Base-by-base conservation (phyloP, 2,888 invertebrate species). In the Drosophila neonasuta region DNA sequence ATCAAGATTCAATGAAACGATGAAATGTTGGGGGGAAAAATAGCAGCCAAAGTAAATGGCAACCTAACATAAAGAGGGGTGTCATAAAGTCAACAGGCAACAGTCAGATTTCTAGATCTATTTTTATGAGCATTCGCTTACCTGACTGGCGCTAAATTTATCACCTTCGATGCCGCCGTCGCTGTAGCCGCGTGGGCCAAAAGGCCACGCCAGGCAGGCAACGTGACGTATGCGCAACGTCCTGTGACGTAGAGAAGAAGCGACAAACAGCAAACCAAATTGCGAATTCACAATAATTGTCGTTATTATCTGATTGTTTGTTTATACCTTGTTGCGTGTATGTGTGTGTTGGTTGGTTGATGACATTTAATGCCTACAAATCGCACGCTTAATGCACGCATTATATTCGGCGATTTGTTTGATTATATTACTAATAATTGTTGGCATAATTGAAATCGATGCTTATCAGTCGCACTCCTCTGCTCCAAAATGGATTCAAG, bases 221-320 rank as follows among this genome's bases (percentile, higher is more conserved):
- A 67, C 73, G 56, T 81, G 79, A 84, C 84, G 77, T 80, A 84
- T 79, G 57, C 68, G 68, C 71, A 65, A 67, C 57, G 74, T 67
- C 59, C 57, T 66, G 79, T 82, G 83, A 82, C 82, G 86, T 86
- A 59, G 68, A 60, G 24, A 24, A 24, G 24, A 24, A 24, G 6
- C 68, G 48, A 24, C 24, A 24, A 24, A 24, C 11, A 39, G 20
- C 50, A 60, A 45, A n/a, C n/a, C 52, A 58, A 74, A 68, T 68
- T 77, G 69, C 68, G 52, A 81, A 72, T 77, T 81, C 77, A 42
- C 68, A 58, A 56, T 81, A 81, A 85, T 85, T 81, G 60, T 50
- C 70, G 41, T 69, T 63, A 68, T 68, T 67, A 84, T 52, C 39
- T 41, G 15, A 4, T 29, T 56, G 32, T 17, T 4, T 29, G 39